Base-by-base conservation (phyloP, 2,888 invertebrate genomes). In the Empis livida region DNA sequence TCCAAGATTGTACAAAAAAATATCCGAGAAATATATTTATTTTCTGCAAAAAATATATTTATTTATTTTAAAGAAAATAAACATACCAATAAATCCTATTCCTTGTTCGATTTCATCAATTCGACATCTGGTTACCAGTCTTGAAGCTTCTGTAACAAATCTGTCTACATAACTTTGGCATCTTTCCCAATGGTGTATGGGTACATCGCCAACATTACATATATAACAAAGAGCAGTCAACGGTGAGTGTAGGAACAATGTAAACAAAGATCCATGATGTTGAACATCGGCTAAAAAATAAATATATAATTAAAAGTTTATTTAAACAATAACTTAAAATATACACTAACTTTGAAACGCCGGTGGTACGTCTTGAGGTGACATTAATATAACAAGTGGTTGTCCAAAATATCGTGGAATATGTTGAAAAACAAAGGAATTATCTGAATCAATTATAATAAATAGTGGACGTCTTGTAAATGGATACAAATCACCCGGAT, bases 401-500 rank as follows among this genome's bases (percentile, higher is more conserved):
- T 94, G 93, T 23, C 92, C 94, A 71, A 96, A 96, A 64, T 88
- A 82, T 54, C 82, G 77, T 44, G 93, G 92, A 63, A 95, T 84
- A 65, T 89, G 84, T 74, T 90, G 84, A 72, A 91, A 92, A 55
- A 89, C 86, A 68, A 84, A 85, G 61, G 92, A 92, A 73, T 94
- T 95, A 72, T 94, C 91, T 55, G 94, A 94, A 69, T 96, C 96
- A 56, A 96, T 84, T 54, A 96, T 86, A 50, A 95, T 77, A 72
- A 95, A 92, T 52, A 95, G 75, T 31, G 96, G 95, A 61, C 89
- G 83, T 57, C 96, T 78, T 15, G 92, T 91, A 72, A 88, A 95
- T 2, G 94, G 89, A 67, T 87, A 86, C 52, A 96, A 71, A 70
- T 96, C 96, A 51, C 92, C 94, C 30, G 95, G 95, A 68, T 94